Percentiles rank a stretch among this genome's conserved stretches.
Evolutionary conservation across 2,888 invertebrate genomes (phyloP).

Genomic region (Mayetiola destructor): DNA sequence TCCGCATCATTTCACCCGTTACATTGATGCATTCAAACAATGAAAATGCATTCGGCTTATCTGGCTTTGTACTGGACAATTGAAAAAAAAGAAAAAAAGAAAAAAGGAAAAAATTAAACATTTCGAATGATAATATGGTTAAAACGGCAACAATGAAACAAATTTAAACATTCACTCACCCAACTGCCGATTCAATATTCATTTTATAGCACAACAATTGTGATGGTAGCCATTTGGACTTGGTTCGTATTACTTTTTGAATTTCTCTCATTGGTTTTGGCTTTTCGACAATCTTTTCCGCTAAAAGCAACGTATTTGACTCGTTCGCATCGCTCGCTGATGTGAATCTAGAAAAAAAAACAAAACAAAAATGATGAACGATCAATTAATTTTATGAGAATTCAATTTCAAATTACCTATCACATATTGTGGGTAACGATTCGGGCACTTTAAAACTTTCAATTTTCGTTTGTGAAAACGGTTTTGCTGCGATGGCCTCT

Average conservation of each 20-base stretch:
- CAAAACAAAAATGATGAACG: background rate
- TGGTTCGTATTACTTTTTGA: constrained; percentile 58
- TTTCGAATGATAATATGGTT: no score
- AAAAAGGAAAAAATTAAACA: background rate
- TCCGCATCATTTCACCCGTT: constrained; percentile 28
- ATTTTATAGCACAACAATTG: constrained; percentile 77
- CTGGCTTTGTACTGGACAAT: constrained; percentile 26
- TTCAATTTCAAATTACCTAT: no score
- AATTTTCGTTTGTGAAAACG: background rate
- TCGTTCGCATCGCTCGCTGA: constrained; percentile 38
- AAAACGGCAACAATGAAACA: no score
- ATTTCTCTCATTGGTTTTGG: constrained; percentile 28
- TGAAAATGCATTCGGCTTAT: constrained; percentile 49
- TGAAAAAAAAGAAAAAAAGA: constrained; percentile 4
- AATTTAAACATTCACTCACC: no score
- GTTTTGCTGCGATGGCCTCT: background rate
- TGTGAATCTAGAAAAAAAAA: constrained; percentile 40
- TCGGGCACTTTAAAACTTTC: background rate
- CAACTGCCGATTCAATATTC: constrained; percentile 71
- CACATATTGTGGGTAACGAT: background rate
- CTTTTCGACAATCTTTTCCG: constrained; percentile 53
- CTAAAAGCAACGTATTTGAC: constrained; percentile 21
- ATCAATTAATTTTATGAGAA: background rate
- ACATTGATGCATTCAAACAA: constrained; percentile 63
- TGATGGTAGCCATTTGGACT: constrained; percentile 67